Evolutionary conservation across 2,888 invertebrate genomes (phyloP).

Genomic region (Agrochola lychnidis): DNA sequence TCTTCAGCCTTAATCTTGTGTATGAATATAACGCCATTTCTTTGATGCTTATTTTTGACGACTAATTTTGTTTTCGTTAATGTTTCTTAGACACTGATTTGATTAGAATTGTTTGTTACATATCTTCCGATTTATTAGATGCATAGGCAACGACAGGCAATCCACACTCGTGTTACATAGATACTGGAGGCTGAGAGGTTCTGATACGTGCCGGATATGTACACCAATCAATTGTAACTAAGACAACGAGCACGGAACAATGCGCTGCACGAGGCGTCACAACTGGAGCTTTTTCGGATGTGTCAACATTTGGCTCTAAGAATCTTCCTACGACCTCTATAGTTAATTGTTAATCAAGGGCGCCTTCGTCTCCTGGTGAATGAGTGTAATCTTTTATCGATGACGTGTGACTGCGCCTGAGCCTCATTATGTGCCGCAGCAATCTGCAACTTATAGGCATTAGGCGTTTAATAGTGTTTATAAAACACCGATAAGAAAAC

Average conservation of each 20-base stretch:
- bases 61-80: constrained; percentile 43
- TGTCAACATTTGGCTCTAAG: constrained; percentile 47
- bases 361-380: constrained; percentile 33
- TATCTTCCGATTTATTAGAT: constrained; percentile 42
- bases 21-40: constrained; percentile 52
- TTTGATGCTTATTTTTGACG: constrained; percentile 18
- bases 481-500: constrained; percentile 62
- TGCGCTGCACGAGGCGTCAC: constrained; percentile 68
- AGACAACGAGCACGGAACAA: constrained; percentile 61
- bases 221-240: constrained; percentile 71
- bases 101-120: constrained; percentile 38
- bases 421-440: constrained; percentile 20
- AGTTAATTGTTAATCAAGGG: constrained; percentile 54
- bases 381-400: constrained; percentile 58
- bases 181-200: constrained; percentile 73
- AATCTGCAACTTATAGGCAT: constrained; percentile 45
- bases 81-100: constrained; percentile 36
- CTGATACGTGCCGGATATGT: constrained; percentile 67
- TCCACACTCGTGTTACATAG: constrained; percentile 42
- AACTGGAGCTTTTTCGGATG: constrained; percentile 66
- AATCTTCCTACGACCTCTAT: constrained; percentile 47
- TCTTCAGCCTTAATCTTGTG: constrained; percentile 42
- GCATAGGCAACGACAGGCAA: constrained; percentile 44
- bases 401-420: constrained; percentile 34
- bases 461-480: constrained; percentile 55